A percentile compares a stretch with the other conserved stretches of the same genome.
These are phyloP conservation scores for Trachelus stipa DNA, from an alignment of 2,888 invertebrate species.

Conservation along the genomic window DNA sequence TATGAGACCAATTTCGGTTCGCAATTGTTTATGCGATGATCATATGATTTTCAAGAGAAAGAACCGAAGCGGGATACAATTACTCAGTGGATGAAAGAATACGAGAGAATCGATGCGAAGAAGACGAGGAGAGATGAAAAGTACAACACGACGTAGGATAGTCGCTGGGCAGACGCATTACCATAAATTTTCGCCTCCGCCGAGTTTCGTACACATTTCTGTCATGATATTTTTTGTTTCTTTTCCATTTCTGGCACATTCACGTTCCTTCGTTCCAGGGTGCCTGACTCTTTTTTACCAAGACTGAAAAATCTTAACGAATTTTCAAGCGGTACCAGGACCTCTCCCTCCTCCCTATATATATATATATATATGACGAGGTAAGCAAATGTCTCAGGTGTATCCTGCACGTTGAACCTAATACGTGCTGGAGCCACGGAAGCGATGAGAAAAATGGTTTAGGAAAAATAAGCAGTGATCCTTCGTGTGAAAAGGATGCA, in stretches of 20 bases:
- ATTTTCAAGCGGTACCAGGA: conserved; percentile 9
- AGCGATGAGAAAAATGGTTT: background rate
- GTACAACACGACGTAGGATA: background rate
- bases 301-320: conserved; percentile 22
- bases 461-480: conserved; percentile 1
- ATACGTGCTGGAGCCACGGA: background rate
- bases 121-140: background rate
- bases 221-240: conserved; percentile 21
- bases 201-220: conserved; percentile 15
- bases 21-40: background rate
- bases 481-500: background rate
- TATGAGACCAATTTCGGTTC: background rate
- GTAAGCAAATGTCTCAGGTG: background rate
- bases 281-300: conserved; percentile 1
- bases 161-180: conserved; percentile 20
- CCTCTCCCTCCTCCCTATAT: background rate
- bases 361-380: background rate
- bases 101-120: background rate
- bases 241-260: conserved; percentile 19
- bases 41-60: background rate
- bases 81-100: background rate
- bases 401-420: background rate
- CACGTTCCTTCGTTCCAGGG: conserved; percentile 11
- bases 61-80: background rate
- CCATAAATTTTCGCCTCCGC: conserved; percentile 20